Base-by-base conservation (phyloP, 2,888 invertebrate species). In the Heteromurus nitidus region DNA sequence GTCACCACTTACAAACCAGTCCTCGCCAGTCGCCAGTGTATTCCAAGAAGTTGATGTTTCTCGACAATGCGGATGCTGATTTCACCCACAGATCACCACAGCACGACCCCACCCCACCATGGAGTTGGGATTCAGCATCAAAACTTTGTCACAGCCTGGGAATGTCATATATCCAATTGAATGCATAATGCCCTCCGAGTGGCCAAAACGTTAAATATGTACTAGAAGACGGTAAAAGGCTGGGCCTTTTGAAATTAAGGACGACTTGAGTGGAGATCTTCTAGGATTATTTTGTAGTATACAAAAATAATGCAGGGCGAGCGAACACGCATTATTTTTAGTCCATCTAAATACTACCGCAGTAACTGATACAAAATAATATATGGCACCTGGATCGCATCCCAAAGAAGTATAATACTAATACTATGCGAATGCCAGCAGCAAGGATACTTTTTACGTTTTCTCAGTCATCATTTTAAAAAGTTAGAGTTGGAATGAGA, bases 181-280 rank as follows among this genome's bases (percentile, higher is more conserved):
- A n/a, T n/a, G n/a, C n/a, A n/a, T n/a, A n/a, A 36, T 13, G 36
- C 36, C 36, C 36, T 36, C 13, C 36, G 36, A 13, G 36, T 36
- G 36, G 9, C 36, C n/a, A n/a, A n/a, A n/a, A n/a, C n/a, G n/a
- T n/a, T n/a, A n/a, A n/a, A n/a, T n/a, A n/a, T n/a, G n/a, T 47
- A 50, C 22, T 22, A 24, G 22, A 55, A 55, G 55, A 55, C 55
- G 16, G 3, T 50, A 9, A n/a, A 64, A 64, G 64, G 64, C 64
- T 64, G 64, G 64, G 42, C 50, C 69, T 47, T 69, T 53, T 64
- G 62, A 73, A 62, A 73, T 73, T 73, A 73, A 24, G 13, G 20
- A 42, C 42, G 31, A 31, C 36, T 7, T 20, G 55, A 22, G 30
- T 64, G 62, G 60, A 64, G 31, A 74, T 50, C 16, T 62, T 60